Percentiles rank a stretch among this genome's conserved stretches.
These are phyloP conservation scores for Lethrus apterus DNA, from an alignment of 1,140 invertebrate species.

Conservation along the genomic window DNA sequence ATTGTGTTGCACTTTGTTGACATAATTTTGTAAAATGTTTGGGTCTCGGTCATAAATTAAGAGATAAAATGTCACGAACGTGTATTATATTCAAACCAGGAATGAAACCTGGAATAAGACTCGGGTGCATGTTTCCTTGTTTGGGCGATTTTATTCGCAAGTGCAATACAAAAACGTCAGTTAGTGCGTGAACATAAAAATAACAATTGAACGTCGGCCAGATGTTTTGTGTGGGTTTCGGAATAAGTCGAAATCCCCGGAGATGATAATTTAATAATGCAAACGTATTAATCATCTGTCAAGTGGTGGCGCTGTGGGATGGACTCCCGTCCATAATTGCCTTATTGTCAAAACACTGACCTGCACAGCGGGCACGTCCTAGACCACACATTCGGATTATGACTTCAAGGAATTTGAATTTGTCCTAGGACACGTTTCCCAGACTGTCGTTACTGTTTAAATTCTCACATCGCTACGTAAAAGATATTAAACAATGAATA, in stretches of 20 bases:
- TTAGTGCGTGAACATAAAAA: constrained; percentile 5
- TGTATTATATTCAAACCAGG: too few relatives aligned
- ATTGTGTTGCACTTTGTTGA: too few relatives aligned
- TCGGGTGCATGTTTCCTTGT: too few relatives aligned
- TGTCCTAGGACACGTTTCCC: constrained; percentile 3
- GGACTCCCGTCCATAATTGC: constrained; percentile 13
- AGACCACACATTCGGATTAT: constrained; percentile 17
- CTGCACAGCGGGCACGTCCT: constrained; percentile 14
- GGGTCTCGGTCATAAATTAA: too few relatives aligned
- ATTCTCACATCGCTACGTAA: too few relatives aligned
- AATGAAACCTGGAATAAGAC: too few relatives aligned
- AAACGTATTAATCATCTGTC: constrained; percentile 20
- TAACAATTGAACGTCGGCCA: constrained; percentile 6
- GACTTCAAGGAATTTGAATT: constrained; percentile 8
- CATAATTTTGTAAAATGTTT: too few relatives aligned
- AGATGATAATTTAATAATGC: constrained; percentile 21
- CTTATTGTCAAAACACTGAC: constrained; percentile 21
- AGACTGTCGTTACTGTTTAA: constrained; percentile 1
- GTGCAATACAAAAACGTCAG: neutral
- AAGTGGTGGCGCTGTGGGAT: constrained; percentile 18
- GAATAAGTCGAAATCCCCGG: constrained; percentile 3
- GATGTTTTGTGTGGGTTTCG: constrained; percentile 7
- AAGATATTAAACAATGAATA: too few relatives aligned
- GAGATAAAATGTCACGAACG: too few relatives aligned
- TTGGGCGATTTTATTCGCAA: too few relatives aligned